Conservation (phyloP, 2,888 invertebrate species). For the Drosophila robusta region DNA sequence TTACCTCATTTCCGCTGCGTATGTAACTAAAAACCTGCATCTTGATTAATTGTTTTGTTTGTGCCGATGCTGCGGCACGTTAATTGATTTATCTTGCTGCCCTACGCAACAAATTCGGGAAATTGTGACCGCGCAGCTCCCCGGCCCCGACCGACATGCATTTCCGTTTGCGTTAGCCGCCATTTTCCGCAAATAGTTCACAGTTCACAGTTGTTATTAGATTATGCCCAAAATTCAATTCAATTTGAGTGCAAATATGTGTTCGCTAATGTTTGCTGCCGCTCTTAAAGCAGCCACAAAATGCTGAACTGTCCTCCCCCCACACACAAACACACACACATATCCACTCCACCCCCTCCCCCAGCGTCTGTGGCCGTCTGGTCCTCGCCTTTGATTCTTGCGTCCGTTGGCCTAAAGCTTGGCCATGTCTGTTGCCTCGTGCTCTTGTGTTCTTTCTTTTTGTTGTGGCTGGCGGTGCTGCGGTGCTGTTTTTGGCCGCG, state of each 20-base stretch:
- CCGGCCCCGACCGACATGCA: slow-evolving; percentile 30
- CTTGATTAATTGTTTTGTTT: slow-evolving; percentile 78
- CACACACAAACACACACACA: background rate
- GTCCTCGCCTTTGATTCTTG: slow-evolving; percentile 51
- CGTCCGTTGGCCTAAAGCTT: slow-evolving; percentile 40
- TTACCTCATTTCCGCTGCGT: slow-evolving; percentile 61
- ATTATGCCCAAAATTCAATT: slow-evolving; percentile 72
- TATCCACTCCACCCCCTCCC: background rate
- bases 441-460: slow-evolving; percentile 4
- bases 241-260: slow-evolving; percentile 78
- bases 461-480: slow-evolving; percentile 8
- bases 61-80: slow-evolving; percentile 45
- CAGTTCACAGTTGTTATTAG: slow-evolving; percentile 62
- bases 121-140: background rate
- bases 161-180: slow-evolving; percentile 29
- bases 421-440: slow-evolving; percentile 28
- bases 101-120: slow-evolving; percentile 44
- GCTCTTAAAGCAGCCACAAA: slow-evolving; percentile 48
- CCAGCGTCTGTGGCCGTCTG: slow-evolving; percentile 16
- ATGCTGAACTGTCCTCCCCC: background rate
- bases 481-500: slow-evolving; percentile 18
- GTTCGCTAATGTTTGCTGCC: slow-evolving; percentile 55
- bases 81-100: slow-evolving; percentile 74
- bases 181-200: slow-evolving; percentile 34
- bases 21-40: slow-evolving; percentile 64